phyloP scores from a whole-genome alignment of 2,113 vertebrate genomes.

The Nothobranchius furzeri region DNA sequence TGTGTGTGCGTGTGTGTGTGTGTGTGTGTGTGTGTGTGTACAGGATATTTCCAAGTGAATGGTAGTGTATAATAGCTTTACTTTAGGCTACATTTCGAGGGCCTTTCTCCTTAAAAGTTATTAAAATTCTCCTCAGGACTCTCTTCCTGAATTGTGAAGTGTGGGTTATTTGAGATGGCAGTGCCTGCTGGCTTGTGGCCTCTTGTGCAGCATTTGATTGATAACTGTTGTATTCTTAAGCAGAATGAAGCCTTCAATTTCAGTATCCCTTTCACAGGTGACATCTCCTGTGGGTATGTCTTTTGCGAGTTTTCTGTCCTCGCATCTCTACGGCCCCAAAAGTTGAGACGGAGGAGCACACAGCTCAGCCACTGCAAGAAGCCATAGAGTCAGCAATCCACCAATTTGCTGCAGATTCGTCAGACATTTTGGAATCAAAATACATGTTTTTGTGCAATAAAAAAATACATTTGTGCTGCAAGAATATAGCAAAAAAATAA shows the following conservation, averaged over 20 bases:
- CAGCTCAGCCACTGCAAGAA: conserved; percentile 71
- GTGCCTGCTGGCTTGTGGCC: not conserved
- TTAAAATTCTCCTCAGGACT: conserved; percentile 1
- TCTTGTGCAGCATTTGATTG: not conserved
- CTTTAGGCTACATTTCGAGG: not conserved
- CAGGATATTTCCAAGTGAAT: no score
- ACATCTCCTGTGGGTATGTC: conserved; percentile 77
- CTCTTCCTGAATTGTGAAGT: conserved; percentile 7
- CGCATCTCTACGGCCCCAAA: conserved; percentile 82
- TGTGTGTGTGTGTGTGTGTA: no score
- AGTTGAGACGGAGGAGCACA: conserved; percentile 76
- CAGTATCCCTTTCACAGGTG: conserved; percentile 75
- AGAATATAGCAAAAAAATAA: not conserved
- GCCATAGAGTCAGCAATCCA: conserved; percentile 30
- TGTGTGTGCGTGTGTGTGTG: no score
- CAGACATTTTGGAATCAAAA: conserved; percentile 10
- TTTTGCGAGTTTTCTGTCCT: conserved; percentile 84
- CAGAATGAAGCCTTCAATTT: conserved; percentile 6
- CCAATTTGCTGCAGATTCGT: not conserved
- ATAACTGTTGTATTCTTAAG: not conserved
- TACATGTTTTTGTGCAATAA: not conserved
- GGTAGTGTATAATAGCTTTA: not conserved
- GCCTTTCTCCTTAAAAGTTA: conserved; percentile 7
- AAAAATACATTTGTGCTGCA: not conserved
- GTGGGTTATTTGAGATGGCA: conserved; percentile 4